These are phyloP conservation scores for Pseudolaguvia tuberculata DNA, from an alignment of 2,113 vertebrate genomes.

Conservation along the genomic window DNA sequence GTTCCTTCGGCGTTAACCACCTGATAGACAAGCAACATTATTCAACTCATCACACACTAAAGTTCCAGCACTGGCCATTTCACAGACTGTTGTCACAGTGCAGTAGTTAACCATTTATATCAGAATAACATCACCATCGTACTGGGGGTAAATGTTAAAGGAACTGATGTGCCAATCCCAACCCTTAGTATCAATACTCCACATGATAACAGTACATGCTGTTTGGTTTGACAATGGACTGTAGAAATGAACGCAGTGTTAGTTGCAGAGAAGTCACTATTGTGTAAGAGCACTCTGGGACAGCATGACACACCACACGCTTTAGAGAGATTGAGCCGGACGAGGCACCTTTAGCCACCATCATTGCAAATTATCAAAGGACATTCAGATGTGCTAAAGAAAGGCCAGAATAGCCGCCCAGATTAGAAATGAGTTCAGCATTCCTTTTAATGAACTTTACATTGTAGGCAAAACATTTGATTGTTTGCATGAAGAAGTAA, in stretches of 20 bases:
- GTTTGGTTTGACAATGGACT: conserved; percentile 47
- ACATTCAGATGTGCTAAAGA: conserved; percentile 47
- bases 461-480: background rate
- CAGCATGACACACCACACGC: conserved; percentile 99
- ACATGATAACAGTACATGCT: background rate
- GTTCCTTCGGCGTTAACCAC: conserved; percentile 96
- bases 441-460: conserved; percentile 34
- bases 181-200: background rate
- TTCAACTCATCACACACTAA: conserved; percentile 55
- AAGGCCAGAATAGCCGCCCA: conserved; percentile 38
- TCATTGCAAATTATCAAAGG: conserved; percentile 40
- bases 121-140: background rate
- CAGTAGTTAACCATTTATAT: background rate
- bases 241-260: conserved; percentile 42
- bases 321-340: conserved; percentile 57
- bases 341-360: conserved; percentile 44
- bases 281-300: conserved; percentile 66
- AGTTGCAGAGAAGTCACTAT: conserved; percentile 46
- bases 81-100: conserved; percentile 9
- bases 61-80: background rate
- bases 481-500: background rate
- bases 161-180: conserved; percentile 7
- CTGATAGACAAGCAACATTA: conserved; percentile 76
- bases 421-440: conserved; percentile 57
- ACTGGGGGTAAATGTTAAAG: conserved; percentile 1